phyloP scores from a whole-genome alignment of 2,113 vertebrate species.

The Pedionomus torquatus region DNA sequence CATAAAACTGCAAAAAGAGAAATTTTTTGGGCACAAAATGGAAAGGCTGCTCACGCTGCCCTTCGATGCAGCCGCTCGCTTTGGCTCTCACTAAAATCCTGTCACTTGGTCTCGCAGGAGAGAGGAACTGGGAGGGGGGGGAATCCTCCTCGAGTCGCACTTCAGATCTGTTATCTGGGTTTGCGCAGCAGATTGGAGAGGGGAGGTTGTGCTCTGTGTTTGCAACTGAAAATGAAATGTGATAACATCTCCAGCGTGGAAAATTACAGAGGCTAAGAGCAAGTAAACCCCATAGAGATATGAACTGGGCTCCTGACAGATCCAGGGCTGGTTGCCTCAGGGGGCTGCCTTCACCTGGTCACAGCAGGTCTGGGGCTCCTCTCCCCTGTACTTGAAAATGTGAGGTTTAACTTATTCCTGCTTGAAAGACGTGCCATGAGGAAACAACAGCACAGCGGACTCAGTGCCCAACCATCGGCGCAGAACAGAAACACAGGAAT shows the following conservation, averaged over 20 bases:
- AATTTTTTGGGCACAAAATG: neutral
- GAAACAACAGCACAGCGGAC: accelerated
- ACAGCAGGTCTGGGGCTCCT: neutral
- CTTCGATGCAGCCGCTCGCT: neutral
- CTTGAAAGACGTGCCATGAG: accelerated
- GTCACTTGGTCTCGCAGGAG: neutral
- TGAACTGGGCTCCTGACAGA: neutral
- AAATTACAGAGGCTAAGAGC: conserved; percentile 45
- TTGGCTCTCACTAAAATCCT: neutral
- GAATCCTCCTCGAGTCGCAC: neutral
- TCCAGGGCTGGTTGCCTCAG: neutral
- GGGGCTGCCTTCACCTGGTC: neutral
- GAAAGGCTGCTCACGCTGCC: accelerated
- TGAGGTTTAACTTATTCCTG: neutral
- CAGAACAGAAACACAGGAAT: accelerated
- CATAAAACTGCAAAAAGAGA: neutral
- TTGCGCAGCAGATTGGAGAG: neutral
- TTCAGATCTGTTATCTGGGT: neutral
- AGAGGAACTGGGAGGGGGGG: neutral
- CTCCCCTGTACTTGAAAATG: neutral
- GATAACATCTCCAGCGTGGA: conserved; percentile 60
- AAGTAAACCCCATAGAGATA: neutral
- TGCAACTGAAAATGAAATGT: conserved; percentile 38
- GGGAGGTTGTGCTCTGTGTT: conserved; percentile 4
- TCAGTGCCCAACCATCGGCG: accelerated